Evolutionary conservation across 2,888 invertebrate species (phyloP), one percentile per base, ranked within the genome.

Genomic region (Synanthedon andrenaeformis): DNA sequence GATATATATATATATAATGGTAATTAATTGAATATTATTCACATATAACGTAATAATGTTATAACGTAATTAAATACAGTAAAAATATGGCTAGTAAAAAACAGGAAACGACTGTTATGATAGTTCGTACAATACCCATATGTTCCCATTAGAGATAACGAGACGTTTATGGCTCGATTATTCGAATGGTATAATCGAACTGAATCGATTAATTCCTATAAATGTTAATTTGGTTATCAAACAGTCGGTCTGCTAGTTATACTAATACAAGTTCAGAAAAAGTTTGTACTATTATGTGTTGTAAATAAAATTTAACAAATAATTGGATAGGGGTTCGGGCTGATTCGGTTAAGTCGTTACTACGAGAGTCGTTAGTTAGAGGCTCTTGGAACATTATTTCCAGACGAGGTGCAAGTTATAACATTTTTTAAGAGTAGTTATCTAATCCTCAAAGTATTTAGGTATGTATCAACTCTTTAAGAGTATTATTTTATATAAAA

Each of bases 141-240:
- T 81, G 83, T 83, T 81, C 80, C 79, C 73, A 79, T 83, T 81
- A 81, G 70, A 57, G 64, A 71, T 85, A 82, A 85, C 83, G 77
- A 82, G 82, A 82, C 79, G 58, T 85, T 85, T 86, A 85, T 73
- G 65, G 64, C 76, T 70, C 73, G 72, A 72, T 74, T 74, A 73
- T 70, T 70, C 71, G 73, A 69, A 74, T 67, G 66, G 58, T 64
- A 73, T 72, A 75, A 79, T 77, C 77, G 76, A 72, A 72, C 67
- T 68, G 71, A 81, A 84, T 84, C 86, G 83, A 84, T 84, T 83
- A 84, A 82, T 85, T 81, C 79, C 76, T 75, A 77, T 78, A 78
- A 81, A 82, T 82, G 79, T 82, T 82, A 83, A 84, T 80, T 81
- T 68, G 71, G 74, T 79, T 81, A 74, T 83, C 82, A 82, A 82